Base-by-base conservation (phyloP, 2,888 invertebrate species). In the Apodemia mormo region DNA sequence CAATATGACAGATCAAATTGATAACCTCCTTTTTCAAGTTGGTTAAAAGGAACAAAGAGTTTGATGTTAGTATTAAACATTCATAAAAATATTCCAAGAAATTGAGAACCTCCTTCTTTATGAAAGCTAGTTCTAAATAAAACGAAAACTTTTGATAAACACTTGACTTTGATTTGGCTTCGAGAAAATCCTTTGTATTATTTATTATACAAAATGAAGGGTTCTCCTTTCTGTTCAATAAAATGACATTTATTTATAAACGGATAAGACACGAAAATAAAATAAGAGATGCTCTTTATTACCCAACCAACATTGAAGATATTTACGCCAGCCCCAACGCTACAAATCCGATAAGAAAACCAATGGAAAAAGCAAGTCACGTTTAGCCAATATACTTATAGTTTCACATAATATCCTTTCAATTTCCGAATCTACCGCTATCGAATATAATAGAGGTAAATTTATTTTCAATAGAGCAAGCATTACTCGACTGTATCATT, bases 391-490 rank as follows among this genome's bases (percentile, higher is more conserved):
- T 70, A 72, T 70, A 72, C 68, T 66, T 66, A 70, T 70, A 65
- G 54, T 68, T 49, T 54, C 69, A 69, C 67, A 71, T 69, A 70
- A 72, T 70, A 70, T 68, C 67, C 71, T 68, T 72, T 70, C 70
- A 73, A 71, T 73, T 72, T 71, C 71, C 45, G 67, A 70, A 70
- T 58, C 66, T 69, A 71, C 58, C 67, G 52, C 66, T 30, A 49
- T 49, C 49, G 49, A 49, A 49, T 49, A 68, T 71, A 67, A 70
- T 69, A 70, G 56, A 67, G 68, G 69, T 70, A 74, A 71, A 73
- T 74, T 73, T 73, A 75, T 74, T 75, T 74, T 72, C 71, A 71
- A 74, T 75, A 70, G 69, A 52, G 56, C 58, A 52, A 67, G 72
- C 70, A 69, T 66, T 69, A 71, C 66, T 69, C 75, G 70, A 70